Conservation (phyloP, 1,140 invertebrate genomes). For the Himalopsyche phryganea region DNA sequence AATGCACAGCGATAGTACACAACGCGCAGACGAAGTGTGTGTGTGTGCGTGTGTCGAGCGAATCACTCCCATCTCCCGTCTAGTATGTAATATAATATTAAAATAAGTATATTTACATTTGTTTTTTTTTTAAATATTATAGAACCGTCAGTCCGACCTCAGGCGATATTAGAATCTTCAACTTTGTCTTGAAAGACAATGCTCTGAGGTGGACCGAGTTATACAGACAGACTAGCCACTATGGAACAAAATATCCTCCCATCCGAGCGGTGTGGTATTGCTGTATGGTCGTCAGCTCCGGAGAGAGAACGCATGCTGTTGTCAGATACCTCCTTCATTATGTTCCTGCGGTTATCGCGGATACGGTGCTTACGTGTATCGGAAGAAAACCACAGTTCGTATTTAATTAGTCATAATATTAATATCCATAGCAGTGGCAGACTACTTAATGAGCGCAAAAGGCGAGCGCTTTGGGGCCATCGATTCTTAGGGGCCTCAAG, state of each 20-base stretch:
- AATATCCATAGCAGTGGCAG: not conserved
- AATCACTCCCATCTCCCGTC: no score
- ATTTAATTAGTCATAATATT: not conserved
- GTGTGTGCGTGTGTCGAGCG: no score
- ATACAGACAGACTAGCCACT: slow-evolving; percentile 41
- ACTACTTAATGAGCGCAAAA: not conserved
- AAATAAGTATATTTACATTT: no score
- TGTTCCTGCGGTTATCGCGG: slow-evolving; percentile 54
- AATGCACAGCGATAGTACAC: no score
- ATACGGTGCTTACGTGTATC: slow-evolving; percentile 42
- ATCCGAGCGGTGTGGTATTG: slow-evolving; percentile 54
- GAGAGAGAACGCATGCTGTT: slow-evolving; percentile 49
- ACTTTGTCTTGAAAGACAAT: slow-evolving; percentile 46
- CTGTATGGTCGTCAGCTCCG: slow-evolving; percentile 52
- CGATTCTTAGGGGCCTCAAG: not conserved
- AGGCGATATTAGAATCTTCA: slow-evolving; percentile 44
- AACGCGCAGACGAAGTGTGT: no score
- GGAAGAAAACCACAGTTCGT: slow-evolving; percentile 53
- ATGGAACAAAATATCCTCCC: slow-evolving; percentile 45
- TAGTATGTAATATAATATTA: no score
- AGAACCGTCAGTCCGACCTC: not conserved
- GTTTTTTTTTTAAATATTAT: no score
- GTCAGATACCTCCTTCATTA: slow-evolving; percentile 50
- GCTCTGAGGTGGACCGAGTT: slow-evolving; percentile 47
- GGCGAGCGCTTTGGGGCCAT: not conserved